These are phyloP conservation scores for Alviniconcha strummeri DNA, from an alignment of 2,888 invertebrate genomes.

Conservation along the genomic window DNA sequence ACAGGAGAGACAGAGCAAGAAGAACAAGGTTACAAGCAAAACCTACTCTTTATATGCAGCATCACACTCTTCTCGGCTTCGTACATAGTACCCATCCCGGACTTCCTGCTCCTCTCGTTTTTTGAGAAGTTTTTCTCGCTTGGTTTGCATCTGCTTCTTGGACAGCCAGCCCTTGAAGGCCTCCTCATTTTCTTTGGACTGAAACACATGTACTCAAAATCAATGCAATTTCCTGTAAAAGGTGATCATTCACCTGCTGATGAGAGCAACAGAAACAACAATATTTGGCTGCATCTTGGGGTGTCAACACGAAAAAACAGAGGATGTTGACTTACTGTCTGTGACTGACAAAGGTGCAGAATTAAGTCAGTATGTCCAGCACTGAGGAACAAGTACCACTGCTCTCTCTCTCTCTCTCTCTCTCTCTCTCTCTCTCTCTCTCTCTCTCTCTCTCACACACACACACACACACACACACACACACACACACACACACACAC, in stretches of 20 bases:
- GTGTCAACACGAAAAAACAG: too few species aligned
- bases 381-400: too few species aligned
- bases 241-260: too few species aligned
- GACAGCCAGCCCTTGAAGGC: slow-evolving; percentile 65
- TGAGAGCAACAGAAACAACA: too few species aligned
- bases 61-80: slow-evolving; percentile 62
- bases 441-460: neutral
- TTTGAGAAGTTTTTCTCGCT: slow-evolving; percentile 60
- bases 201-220: slow-evolving; percentile 34
- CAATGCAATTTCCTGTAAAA: too few species aligned
- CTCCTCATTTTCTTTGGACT: slow-evolving; percentile 55
- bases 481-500: neutral
- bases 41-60: slow-evolving; percentile 65
- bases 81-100: slow-evolving; percentile 59
- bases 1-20: too few species aligned
- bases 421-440: slow-evolving; percentile 4
- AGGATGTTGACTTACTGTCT: too few species aligned
- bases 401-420: neutral
- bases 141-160: slow-evolving; percentile 59
- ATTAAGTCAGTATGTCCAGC: too few species aligned
- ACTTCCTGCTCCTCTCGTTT: slow-evolving; percentile 59
- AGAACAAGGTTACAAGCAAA: too few species aligned
- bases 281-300: too few species aligned
- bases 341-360: too few species aligned
- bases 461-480: too few species aligned